Evolutionary conservation across 2,113 vertebrate species (phyloP).

Genomic region (Corythoichthys haematopterus): DNA sequence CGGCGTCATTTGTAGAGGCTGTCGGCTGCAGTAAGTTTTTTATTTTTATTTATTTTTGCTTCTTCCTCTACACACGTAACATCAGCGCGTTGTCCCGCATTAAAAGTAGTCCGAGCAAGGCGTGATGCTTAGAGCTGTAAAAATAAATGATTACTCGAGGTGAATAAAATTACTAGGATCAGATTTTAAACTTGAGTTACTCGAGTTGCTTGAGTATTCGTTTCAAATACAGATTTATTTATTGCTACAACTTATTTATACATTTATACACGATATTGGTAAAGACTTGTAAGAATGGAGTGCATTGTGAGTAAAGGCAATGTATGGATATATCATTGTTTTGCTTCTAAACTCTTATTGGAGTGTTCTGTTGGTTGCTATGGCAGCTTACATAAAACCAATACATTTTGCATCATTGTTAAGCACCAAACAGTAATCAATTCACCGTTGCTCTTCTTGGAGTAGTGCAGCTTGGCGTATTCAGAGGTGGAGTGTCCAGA

Average conservation of each 20-base stretch:
- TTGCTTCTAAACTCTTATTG: neutral
- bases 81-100: too few species aligned
- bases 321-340: neutral
- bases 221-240: neutral
- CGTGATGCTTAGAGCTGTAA: too few species aligned
- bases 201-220: too few species aligned
- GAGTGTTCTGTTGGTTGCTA: neutral
- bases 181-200: too few species aligned
- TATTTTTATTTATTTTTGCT: too few species aligned
- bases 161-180: too few species aligned
- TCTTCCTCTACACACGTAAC: too few species aligned
- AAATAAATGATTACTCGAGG: too few species aligned
- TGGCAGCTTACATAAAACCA: neutral
- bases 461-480: slow-evolving; percentile 72
- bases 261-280: neutral
- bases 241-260: neutral
- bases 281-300: too few species aligned
- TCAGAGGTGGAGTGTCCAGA: slow-evolving; percentile 67
- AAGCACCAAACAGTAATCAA: neutral
- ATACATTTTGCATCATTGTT: neutral
- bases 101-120: too few species aligned
- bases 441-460: slow-evolving; percentile 53
- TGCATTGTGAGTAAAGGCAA: neutral
- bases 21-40: too few species aligned
- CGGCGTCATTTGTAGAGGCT: too few species aligned